phyloP scores from a whole-genome alignment of 1,140 invertebrate species.

The Oryctes rhinoceros region DNA sequence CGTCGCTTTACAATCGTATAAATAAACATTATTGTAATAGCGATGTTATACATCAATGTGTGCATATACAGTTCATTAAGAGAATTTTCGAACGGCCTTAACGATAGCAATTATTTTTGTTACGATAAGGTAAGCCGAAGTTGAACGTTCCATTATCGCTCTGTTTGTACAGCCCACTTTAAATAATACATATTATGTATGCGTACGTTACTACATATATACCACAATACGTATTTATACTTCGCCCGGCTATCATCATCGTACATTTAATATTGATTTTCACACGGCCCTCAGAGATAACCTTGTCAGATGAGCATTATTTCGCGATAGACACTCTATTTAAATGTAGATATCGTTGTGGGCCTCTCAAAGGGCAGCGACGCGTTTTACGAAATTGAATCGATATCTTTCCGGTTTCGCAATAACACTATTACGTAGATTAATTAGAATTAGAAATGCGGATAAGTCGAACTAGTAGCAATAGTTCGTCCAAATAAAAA shows the following conservation, averaged over 20 bases:
- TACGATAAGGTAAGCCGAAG: slow-evolving; percentile 11
- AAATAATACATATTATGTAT: neutral
- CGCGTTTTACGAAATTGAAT: neutral
- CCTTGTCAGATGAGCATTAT: slow-evolving; percentile 27
- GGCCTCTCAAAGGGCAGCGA: neutral
- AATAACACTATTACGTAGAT: too few relatives aligned
- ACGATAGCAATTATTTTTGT: slow-evolving; percentile 26
- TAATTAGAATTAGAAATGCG: too few relatives aligned
- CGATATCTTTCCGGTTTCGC: too few relatives aligned
- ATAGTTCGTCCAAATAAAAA: too few relatives aligned
- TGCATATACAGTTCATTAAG: neutral
- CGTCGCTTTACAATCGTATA: neutral
- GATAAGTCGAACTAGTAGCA: too few relatives aligned
- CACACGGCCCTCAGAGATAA: slow-evolving; percentile 27
- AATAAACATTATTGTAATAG: neutral
- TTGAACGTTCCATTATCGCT: slow-evolving; percentile 28
- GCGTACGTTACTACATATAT: slow-evolving; percentile 5
- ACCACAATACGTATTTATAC: slow-evolving; percentile 1
- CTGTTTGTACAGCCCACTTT: slow-evolving; percentile 12
- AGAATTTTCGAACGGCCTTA: slow-evolving; percentile 10
- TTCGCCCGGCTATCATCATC: slow-evolving; percentile 10
- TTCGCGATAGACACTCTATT: slow-evolving; percentile 24
- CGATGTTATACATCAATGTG: neutral
- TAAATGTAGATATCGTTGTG: neutral
- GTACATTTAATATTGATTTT: slow-evolving; percentile 37